Percentiles rank a stretch among this genome's conserved stretches.
Conservation (phyloP, 2,113 vertebrate species). For the Triplophysa rosa region DNA sequence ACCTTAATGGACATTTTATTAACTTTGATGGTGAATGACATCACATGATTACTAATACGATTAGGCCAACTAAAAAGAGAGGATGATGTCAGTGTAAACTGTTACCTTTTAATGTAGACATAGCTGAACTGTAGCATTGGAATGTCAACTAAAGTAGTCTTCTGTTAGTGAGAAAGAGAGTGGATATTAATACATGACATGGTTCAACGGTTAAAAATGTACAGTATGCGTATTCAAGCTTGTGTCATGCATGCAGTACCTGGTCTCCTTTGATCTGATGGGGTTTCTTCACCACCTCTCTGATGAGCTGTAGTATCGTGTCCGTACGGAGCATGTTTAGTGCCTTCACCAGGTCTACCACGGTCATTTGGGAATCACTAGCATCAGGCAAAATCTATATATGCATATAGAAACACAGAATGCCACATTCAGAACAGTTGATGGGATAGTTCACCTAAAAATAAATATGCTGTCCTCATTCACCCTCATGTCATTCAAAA, state of each 20-base stretch:
- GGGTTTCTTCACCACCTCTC: slow-evolving; percentile 95
- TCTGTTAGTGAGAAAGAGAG: slow-evolving; percentile 69
- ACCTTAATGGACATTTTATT: no score
- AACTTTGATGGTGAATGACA: neutral
- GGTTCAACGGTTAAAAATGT: neutral
- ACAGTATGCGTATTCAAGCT: neutral
- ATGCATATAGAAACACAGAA: neutral
- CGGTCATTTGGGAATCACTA: slow-evolving; percentile 79
- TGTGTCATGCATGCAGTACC: slow-evolving; percentile 66
- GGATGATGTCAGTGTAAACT: neutral
- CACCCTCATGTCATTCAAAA: no score
- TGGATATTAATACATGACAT: neutral
- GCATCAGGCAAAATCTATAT: slow-evolving; percentile 81
- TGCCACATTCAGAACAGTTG: neutral
- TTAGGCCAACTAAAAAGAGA: neutral
- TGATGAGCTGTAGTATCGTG: slow-evolving; percentile 83
- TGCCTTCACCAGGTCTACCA: slow-evolving; percentile 87
- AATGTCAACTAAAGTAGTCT: slow-evolving; percentile 84
- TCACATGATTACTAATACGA: neutral
- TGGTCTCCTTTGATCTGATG: slow-evolving; percentile 88
- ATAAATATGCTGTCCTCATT: no score
- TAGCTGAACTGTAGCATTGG: slow-evolving; percentile 90
- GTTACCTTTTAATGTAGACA: slow-evolving; percentile 86
- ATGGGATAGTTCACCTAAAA: no score
- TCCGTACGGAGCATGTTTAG: slow-evolving; percentile 82